A percentile compares a stretch with the other conserved stretches of the same genome.
Evolutionary conservation across 2,797 vertebrate species (phyloP).

Genomic region (Okamejei kenojei): DNA sequence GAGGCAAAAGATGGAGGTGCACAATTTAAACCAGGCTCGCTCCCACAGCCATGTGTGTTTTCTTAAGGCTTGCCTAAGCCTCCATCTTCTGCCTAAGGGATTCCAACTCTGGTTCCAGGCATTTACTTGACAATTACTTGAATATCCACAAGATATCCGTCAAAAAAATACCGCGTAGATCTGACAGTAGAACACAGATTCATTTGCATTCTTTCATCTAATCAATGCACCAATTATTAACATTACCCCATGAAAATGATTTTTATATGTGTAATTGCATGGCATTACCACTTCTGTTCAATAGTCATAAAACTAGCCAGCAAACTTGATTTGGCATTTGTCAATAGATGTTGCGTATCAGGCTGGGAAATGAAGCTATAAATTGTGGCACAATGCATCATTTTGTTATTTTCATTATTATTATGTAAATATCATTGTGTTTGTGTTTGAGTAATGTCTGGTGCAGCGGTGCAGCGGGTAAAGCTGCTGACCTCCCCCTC

Average conservation of each 20-base stretch:
- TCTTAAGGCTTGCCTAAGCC: too few relatives aligned
- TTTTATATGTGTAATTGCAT: background rate
- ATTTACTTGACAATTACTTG: background rate
- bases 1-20: too few relatives aligned
- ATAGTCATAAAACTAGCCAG: conserved; percentile 17
- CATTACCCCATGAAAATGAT: background rate
- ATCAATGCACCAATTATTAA: background rate
- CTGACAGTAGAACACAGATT: background rate
- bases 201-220: background rate
- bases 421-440: background rate
- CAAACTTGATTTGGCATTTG: background rate
- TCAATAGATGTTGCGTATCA: background rate
- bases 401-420: background rate
- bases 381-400: background rate
- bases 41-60: too few relatives aligned
- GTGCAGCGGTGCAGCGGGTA: too few relatives aligned
- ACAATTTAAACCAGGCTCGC: too few relatives aligned
- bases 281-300: too few relatives aligned
- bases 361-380: background rate
- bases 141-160: background rate
- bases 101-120: background rate
- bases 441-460: background rate
- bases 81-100: too few relatives aligned
- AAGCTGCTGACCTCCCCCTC: too few relatives aligned
- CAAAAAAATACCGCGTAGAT: background rate